A percentile compares a stretch with the other conserved stretches of the same genome.
phyloP scores from a whole-genome alignment of 1,140 invertebrate species.

The Hormaphis cornu region DNA sequence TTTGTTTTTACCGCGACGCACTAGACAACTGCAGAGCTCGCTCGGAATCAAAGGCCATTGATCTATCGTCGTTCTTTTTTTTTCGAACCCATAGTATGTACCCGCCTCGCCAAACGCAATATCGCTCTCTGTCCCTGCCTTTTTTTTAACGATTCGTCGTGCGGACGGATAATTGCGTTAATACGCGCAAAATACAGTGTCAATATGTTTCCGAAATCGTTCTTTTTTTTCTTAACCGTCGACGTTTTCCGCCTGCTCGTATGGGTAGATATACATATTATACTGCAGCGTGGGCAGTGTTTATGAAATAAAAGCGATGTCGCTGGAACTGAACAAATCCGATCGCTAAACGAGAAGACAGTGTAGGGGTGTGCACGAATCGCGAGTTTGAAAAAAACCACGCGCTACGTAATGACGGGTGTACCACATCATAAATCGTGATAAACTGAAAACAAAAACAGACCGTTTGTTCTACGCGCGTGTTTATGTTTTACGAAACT shows the following conservation, averaged over 20 bases:
- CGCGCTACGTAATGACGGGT: too few relatives aligned
- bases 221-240: background rate
- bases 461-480: background rate
- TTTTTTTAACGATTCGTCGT: too few relatives aligned
- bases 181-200: background rate
- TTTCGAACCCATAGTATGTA: background rate
- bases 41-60: too few relatives aligned
- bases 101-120: too few relatives aligned
- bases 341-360: background rate
- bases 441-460: conserved; percentile 5
- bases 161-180: too few relatives aligned
- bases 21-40: too few relatives aligned
- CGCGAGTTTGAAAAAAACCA: background rate
- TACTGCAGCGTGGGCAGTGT: too few relatives aligned
- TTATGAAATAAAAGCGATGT: too few relatives aligned
- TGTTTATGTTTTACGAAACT: background rate
- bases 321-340: background rate
- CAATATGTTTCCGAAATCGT: background rate
- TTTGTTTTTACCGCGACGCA: too few relatives aligned
- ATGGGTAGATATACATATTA: background rate
- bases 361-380: background rate
- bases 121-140: too few relatives aligned
- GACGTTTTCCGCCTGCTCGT: background rate
- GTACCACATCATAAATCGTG: too few relatives aligned
- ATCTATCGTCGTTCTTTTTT: too few relatives aligned